These are phyloP conservation scores for Zaprionus inermis DNA, from an alignment of 1,140 invertebrate species.

Conservation along the genomic window DNA sequence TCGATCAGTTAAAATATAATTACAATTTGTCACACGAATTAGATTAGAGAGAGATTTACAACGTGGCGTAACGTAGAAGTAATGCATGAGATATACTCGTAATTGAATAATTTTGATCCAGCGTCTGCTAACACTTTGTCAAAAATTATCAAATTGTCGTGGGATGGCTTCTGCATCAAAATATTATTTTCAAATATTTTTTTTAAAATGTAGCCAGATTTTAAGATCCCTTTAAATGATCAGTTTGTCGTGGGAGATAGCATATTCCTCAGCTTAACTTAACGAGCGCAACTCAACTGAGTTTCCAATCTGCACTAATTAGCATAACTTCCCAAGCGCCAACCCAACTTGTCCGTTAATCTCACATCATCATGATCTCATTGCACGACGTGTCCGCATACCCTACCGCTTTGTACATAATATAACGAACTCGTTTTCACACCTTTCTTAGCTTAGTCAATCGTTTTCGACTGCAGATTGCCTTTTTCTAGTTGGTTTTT, in stretches of 20 bases:
- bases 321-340: background rate
- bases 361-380: constrained; percentile 19
- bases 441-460: constrained; percentile 45
- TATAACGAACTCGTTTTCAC: constrained; percentile 34
- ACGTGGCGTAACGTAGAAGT: background rate
- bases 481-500: constrained; percentile 19
- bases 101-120: background rate
- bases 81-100: background rate
- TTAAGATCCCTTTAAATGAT: no score
- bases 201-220: no score
- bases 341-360: constrained; percentile 4
- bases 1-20: background rate
- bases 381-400: constrained; percentile 15
- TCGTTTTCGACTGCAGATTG: constrained; percentile 25
- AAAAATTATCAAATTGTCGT: no score
- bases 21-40: background rate
- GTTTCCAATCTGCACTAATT: constrained; percentile 5
- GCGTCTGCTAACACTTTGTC: no score
- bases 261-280: background rate
- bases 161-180: no score
- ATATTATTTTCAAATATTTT: no score
- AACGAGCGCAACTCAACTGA: background rate
- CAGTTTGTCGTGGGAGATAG: no score
- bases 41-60: background rate
- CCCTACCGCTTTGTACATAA: constrained; percentile 6